These are phyloP conservation scores for Acromyrmex echinatior DNA, from an alignment of 1,140 invertebrate species.

Conservation along the genomic window DNA sequence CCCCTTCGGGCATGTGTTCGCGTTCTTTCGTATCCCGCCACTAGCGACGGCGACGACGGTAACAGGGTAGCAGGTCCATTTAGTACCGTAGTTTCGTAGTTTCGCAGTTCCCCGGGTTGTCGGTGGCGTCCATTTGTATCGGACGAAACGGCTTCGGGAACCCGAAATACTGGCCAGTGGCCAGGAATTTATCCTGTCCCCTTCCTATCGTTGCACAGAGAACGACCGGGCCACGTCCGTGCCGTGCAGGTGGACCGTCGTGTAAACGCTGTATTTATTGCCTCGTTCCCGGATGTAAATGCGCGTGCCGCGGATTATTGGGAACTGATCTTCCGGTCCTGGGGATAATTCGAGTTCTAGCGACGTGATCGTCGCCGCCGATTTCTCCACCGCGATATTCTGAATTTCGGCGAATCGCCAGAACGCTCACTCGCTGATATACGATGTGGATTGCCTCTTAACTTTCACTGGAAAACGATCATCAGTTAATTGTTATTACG, in stretches of 20 bases:
- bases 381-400: conserved; percentile 35
- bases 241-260: conserved; percentile 76
- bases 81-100: conserved; percentile 76
- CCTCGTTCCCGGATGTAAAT: conserved; percentile 79
- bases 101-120: conserved; percentile 75
- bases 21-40: conserved; percentile 46
- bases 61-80: conserved; percentile 65
- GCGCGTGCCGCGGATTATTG: conserved; percentile 80
- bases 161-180: conserved; percentile 78
- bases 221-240: conserved; percentile 20
- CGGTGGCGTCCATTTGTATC: conserved; percentile 80
- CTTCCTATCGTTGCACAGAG: conserved; percentile 41
- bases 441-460: background rate
- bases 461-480: background rate
- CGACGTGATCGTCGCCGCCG: conserved; percentile 30
- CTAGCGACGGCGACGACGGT: conserved; percentile 2
- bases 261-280: conserved; percentile 81
- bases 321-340: conserved; percentile 77
- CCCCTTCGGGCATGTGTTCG: conserved; percentile 44
- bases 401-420: conserved; percentile 52
- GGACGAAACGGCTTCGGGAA: conserved; percentile 74
- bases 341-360: conserved; percentile 73
- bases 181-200: conserved; percentile 80
- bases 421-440: conserved; percentile 17
- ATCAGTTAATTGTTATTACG: background rate